Conservation (phyloP, 2,113 vertebrate genomes). For the Triplophysa dalaica region DNA sequence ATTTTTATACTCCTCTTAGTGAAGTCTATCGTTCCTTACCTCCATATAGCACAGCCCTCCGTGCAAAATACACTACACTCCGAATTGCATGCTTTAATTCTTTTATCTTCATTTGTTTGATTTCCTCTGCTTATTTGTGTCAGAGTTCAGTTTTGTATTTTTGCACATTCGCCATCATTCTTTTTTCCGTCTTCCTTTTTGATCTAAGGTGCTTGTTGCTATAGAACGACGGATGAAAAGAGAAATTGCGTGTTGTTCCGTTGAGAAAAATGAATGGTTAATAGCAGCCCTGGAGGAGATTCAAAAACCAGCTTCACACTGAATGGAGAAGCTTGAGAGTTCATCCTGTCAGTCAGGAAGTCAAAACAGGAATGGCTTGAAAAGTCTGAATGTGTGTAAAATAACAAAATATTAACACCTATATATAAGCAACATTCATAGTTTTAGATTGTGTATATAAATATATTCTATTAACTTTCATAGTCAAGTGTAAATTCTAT, state of each 20-base stretch:
- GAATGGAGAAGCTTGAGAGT: not conserved
- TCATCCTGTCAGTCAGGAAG: not conserved
- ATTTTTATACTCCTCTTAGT: constrained; percentile 40
- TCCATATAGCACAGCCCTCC: constrained; percentile 2
- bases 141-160: constrained; percentile 93
- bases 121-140: constrained; percentile 81
- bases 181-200: constrained; percentile 59
- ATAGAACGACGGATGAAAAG: constrained; percentile 28
- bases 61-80: constrained; percentile 68
- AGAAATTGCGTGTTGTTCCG: constrained; percentile 12
- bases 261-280: constrained; percentile 38
- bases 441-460: constrained; percentile 44
- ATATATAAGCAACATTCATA: constrained; percentile 40
- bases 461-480: constrained; percentile 50
- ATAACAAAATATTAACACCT: constrained; percentile 31
- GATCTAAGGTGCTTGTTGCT: constrained; percentile 80
- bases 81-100: constrained; percentile 84
- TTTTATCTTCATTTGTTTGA: constrained; percentile 59
- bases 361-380: constrained; percentile 5
- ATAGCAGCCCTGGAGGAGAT: not conserved
- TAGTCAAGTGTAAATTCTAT: constrained; percentile 52
- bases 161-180: constrained; percentile 91
- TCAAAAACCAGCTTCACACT: not conserved
- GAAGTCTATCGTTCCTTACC: constrained; percentile 47
- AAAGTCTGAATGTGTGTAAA: constrained; percentile 59